A percentile compares a stretch with the other conserved stretches of the same genome.
These are phyloP conservation scores for Eugnorisma glareosa DNA, from an alignment of 2,888 invertebrate genomes.

Conservation along the genomic window DNA sequence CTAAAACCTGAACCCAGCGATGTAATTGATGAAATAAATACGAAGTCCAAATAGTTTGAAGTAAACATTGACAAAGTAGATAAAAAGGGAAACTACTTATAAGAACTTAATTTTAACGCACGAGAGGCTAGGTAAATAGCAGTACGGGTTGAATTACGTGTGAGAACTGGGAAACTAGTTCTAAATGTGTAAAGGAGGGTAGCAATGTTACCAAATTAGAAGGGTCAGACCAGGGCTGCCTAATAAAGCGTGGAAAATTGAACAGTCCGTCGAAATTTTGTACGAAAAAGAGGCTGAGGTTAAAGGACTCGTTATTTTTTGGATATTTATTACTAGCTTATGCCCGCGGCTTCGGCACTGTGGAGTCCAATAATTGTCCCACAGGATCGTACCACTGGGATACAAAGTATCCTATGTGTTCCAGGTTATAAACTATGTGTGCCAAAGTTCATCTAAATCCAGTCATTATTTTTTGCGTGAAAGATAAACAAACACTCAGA, in stretches of 20 bases:
- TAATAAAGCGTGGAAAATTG: constrained; percentile 67
- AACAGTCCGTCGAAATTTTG: constrained; percentile 60
- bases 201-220: constrained; percentile 64
- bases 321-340: neutral
- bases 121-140: constrained; percentile 55
- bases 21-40: constrained; percentile 28
- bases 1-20: neutral
- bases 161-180: constrained; percentile 64
- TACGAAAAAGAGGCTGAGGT: constrained; percentile 29
- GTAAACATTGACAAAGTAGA: constrained; percentile 42
- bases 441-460: too few relatives aligned
- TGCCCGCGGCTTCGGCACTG: too few relatives aligned
- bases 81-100: constrained; percentile 45
- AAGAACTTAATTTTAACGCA: constrained; percentile 64
- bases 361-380: too few relatives aligned
- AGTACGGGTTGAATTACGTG: constrained; percentile 64
- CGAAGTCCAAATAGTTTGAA: constrained; percentile 18
- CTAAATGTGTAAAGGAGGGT: constrained; percentile 61
- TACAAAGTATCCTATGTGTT: too few relatives aligned
- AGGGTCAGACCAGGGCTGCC: constrained; percentile 62
- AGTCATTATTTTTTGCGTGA: too few relatives aligned
- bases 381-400: too few relatives aligned
- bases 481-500: too few relatives aligned
- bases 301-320: constrained; percentile 17
- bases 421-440: too few relatives aligned